These are phyloP conservation scores for Octopus bimaculoides DNA, from an alignment of 1,140 invertebrate genomes.

Conservation along the genomic window DNA sequence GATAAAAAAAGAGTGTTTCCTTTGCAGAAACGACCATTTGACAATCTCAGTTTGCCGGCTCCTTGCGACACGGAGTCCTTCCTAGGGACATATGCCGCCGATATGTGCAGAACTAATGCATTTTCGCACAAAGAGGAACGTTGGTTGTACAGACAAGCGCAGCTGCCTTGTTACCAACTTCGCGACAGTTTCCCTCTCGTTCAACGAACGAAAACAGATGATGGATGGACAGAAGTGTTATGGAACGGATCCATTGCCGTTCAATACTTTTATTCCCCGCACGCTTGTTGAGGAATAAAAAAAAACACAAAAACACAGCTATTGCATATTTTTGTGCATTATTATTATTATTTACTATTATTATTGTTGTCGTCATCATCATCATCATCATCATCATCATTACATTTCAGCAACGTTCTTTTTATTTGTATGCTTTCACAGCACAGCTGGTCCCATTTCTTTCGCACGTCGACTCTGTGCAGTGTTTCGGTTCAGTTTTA, in stretches of 20 bases:
- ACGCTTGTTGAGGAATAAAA: not conserved
- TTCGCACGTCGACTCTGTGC: too few species aligned
- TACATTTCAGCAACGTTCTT: too few species aligned
- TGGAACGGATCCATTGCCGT: not conserved
- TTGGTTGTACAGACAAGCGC: not conserved
- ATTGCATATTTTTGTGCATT: too few species aligned
- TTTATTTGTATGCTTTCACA: too few species aligned
- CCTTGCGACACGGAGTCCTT: conserved; percentile 35
- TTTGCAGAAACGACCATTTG: conserved; percentile 38
- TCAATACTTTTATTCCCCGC: not conserved
- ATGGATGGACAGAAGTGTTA: not conserved
- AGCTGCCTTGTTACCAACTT: not conserved
- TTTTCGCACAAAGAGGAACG: conserved; percentile 34
- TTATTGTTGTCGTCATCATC: too few species aligned
- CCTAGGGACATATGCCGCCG: conserved; percentile 35
- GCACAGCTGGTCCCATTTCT: too few species aligned
- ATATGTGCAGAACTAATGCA: conserved; percentile 29
- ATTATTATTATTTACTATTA: too few species aligned
- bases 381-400: too few species aligned
- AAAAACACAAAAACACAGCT: too few species aligned
- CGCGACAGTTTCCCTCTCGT: not conserved
- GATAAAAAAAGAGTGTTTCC: conserved; percentile 42
- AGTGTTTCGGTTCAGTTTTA: too few species aligned
- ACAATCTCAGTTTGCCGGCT: conserved; percentile 34
- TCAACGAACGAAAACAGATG: not conserved